phyloP scores from a whole-genome alignment of 2,113 vertebrate genomes.

The Semicossyphus pulcher region DNA sequence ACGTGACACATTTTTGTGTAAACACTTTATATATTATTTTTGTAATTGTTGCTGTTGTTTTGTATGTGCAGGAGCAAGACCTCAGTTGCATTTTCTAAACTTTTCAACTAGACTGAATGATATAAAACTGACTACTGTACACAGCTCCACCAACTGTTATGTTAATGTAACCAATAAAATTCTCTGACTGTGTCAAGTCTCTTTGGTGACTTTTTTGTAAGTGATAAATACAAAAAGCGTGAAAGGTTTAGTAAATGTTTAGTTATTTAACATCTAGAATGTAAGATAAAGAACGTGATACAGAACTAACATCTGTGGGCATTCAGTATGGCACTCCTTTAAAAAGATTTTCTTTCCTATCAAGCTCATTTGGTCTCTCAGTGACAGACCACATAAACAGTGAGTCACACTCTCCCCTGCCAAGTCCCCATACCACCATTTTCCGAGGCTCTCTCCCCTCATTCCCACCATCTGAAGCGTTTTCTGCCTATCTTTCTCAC shows the following conservation, averaged over 20 bases:
- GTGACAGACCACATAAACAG: conserved; percentile 80
- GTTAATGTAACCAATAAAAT: conserved; percentile 77
- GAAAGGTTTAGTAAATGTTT: neutral
- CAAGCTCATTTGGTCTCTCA: conserved; percentile 64
- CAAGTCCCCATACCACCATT: conserved; percentile 81
- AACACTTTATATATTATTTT: conserved; percentile 56
- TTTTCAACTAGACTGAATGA: conserved; percentile 56
- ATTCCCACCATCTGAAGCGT: conserved; percentile 43
- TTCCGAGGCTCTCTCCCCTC: conserved; percentile 61
- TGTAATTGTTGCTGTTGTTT: conserved; percentile 58
- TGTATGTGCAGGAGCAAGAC: conserved; percentile 59
- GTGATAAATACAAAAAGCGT: neutral
- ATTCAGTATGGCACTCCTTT: neutral
- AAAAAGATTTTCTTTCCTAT: conserved; percentile 50
- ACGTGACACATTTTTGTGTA: conserved; percentile 33
- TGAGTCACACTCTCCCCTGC: conserved; percentile 80
- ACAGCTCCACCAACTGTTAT: conserved; percentile 71
- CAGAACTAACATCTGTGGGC: neutral
- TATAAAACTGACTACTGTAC: conserved; percentile 81
- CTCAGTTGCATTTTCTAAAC: conserved; percentile 27
- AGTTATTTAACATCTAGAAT: neutral
- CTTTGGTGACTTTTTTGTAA: conserved; percentile 2
- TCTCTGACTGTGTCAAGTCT: conserved; percentile 64
- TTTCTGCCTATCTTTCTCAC: neutral
- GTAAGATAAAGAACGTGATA: neutral